These are phyloP conservation scores for Geococcyx californianus DNA, from an alignment of 2,113 vertebrate species.

Conservation along the genomic window DNA sequence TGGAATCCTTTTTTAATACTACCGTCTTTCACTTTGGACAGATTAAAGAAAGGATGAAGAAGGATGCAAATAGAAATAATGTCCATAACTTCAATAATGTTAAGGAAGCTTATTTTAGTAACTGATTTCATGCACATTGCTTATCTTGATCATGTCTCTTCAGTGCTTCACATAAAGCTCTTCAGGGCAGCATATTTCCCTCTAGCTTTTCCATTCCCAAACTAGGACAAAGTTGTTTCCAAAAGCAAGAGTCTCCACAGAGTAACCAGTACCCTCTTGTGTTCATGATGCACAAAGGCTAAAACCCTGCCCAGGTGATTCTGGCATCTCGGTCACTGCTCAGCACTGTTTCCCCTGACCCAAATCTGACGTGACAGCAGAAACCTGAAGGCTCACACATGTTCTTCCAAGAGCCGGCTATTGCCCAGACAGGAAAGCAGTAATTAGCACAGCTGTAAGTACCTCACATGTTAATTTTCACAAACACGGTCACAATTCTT, in stretches of 20 bases:
- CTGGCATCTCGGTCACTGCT: fast-evolving
- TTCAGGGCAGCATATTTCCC: background rate
- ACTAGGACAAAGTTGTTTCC: background rate
- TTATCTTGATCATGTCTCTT: background rate
- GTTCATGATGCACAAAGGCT: fast-evolving
- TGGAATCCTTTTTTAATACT: background rate
- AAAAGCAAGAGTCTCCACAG: background rate
- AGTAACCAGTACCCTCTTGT: background rate
- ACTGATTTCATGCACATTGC: background rate
- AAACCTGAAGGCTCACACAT: background rate
- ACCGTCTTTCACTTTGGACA: background rate
- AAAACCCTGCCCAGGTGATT: background rate
- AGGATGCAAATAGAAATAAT: background rate
- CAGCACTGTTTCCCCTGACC: background rate
- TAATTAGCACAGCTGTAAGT: background rate
- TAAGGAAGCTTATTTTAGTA: background rate
- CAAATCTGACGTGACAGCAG: background rate
- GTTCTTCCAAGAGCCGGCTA: background rate
- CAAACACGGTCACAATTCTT: background rate
- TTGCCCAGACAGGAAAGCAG: background rate
- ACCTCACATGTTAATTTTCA: background rate
- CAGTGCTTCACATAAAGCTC: fast-evolving
- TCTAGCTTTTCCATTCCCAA: background rate
- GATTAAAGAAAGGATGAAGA: background rate
- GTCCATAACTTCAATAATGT: background rate